Evolutionary conservation across 2,888 invertebrate genomes (phyloP).

Genomic region (Siphonodentalium dalli): DNA sequence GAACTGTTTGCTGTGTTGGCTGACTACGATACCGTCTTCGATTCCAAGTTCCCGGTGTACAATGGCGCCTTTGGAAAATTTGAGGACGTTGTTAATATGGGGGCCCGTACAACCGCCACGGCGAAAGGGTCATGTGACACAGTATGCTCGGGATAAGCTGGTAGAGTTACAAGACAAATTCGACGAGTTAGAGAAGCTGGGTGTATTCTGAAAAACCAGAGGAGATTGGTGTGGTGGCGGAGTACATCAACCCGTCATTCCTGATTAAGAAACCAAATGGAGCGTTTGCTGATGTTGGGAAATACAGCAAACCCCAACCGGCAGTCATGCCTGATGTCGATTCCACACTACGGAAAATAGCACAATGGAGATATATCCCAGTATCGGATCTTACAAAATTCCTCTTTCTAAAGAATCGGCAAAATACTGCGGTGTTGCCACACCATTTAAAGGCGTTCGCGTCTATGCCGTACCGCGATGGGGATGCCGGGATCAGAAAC

Average conservation of each 20-base stretch:
- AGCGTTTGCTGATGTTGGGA: conserved; percentile 10
- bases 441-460: conserved; percentile 14
- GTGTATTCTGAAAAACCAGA: too few species aligned
- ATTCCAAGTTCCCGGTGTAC: conserved; percentile 16
- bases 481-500: conserved; percentile 29
- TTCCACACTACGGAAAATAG: conserved; percentile 12
- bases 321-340: background rate
- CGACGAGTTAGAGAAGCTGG: too few species aligned
- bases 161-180: too few species aligned
- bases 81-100: too few species aligned
- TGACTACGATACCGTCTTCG: conserved; percentile 20
- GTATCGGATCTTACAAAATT: conserved; percentile 20
- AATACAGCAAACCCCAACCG: conserved; percentile 24
- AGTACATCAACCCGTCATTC: too few species aligned
- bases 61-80: too few species aligned
- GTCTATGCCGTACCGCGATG: conserved; percentile 24
- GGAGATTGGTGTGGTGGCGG: too few species aligned
- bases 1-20: conserved; percentile 6
- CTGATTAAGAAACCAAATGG: too few species aligned
- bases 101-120: conserved; percentile 23
- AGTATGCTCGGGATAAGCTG: too few species aligned
- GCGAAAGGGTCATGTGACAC: too few species aligned
- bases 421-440: conserved; percentile 14
- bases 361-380: conserved; percentile 23
- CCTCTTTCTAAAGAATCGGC: conserved; percentile 8